A percentile compares a stretch with the other conserved stretches of the same genome.
Conservation (phyloP, 2,113 vertebrate species). For the Brevimyrus niger region DNA sequence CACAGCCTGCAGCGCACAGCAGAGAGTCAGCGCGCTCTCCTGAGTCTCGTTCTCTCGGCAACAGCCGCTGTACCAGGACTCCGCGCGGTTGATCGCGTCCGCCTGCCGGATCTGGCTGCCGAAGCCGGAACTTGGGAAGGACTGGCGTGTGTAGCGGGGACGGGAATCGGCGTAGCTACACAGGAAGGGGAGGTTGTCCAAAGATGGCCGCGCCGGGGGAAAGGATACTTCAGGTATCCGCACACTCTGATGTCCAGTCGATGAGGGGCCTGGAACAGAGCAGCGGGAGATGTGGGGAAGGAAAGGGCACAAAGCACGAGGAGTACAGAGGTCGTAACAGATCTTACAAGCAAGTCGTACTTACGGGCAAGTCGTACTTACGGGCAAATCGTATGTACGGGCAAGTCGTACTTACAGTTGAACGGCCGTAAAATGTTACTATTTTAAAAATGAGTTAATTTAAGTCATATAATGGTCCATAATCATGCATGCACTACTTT, state of each 20-base stretch:
- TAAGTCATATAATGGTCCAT: neutral
- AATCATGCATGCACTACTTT: neutral
- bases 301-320: neutral
- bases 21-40: neutral
- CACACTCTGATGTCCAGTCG: neutral
- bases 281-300: neutral
- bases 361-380: neutral
- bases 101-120: neutral
- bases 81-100: neutral
- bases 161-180: constrained; percentile 53
- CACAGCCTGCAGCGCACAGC: neutral
- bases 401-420: neutral
- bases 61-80: neutral
- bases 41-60: neutral
- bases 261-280: constrained; percentile 21
- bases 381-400: neutral
- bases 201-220: constrained; percentile 61
- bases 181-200: constrained; percentile 55
- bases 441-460: neutral
- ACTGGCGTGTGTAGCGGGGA: constrained; percentile 50
- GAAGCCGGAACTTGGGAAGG: constrained; percentile 49
- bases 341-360: neutral
- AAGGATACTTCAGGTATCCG: constrained; percentile 44
- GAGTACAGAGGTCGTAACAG: neutral
- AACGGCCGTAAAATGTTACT: neutral